phyloP scores from a whole-genome alignment of 2,797 vertebrate species.

The Oreochromis grahami region DNA sequence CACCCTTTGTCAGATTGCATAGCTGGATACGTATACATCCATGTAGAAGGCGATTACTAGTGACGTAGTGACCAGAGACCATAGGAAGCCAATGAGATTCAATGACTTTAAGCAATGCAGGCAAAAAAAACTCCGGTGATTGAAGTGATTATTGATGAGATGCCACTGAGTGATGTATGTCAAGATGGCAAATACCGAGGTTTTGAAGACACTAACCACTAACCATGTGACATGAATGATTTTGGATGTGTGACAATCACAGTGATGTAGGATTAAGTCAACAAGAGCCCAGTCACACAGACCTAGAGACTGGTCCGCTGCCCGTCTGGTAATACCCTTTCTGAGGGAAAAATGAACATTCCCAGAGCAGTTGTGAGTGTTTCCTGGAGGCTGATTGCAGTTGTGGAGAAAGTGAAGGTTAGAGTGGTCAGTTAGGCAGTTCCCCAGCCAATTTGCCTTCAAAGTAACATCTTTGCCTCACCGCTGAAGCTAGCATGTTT shows the following conservation, averaged over 20 bases:
- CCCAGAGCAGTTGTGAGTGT: background rate
- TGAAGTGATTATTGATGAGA: background rate
- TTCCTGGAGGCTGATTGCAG: background rate
- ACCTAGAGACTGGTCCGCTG: background rate
- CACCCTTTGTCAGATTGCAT: background rate
- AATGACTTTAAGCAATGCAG: background rate
- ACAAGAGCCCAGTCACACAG: background rate
- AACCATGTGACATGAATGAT: background rate
- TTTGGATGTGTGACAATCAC: background rate
- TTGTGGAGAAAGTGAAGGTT: background rate
- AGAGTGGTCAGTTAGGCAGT: fast-evolving
- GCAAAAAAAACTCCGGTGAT: background rate
- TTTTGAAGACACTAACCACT: fast-evolving
- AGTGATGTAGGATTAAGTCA: background rate
- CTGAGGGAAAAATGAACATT: background rate
- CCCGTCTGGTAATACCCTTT: background rate
- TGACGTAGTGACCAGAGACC: fast-evolving
- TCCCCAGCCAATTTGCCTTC: fast-evolving
- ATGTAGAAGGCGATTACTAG: background rate
- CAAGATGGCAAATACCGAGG: background rate
- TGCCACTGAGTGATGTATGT: background rate
- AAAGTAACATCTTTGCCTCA: fast-evolving
- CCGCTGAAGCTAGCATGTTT: background rate
- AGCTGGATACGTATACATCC: background rate
- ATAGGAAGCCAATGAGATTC: background rate